Evolutionary conservation across 2,113 vertebrate species (phyloP), one percentile per base, ranked within the genome.

Genomic region (Corvus hawaiiensis): DNA sequence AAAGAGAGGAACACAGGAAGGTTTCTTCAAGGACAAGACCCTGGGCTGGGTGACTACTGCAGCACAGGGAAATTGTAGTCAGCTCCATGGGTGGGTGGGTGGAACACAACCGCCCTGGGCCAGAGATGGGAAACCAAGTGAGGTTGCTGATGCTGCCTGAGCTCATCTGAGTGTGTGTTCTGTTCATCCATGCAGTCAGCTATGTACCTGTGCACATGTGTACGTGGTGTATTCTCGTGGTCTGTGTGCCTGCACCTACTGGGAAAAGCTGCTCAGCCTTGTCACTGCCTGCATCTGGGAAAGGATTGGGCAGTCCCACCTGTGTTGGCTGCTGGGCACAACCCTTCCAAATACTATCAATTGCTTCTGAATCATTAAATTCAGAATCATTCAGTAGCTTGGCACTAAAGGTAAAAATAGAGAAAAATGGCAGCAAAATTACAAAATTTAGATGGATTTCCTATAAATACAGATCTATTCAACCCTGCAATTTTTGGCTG

Each of bases 161-260:
- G 64, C 11, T 74, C 22, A 8, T 4, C 6, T 1, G 3, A 63
- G 18, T 15, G 22, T 26, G 1, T 23, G n/a, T 46, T 37, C 20
- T 37, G 44, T 11, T 61, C 55, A 24, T 26, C 17, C 73, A 3
- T 10, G 28, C 55, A 27, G 32, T 3, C 1, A 1, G 19, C 13
- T 10, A 1, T 37, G 27, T 1, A 18, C 12, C 1, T 17, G 9
- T 11, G 12, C 5, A 43, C 26, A 1, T 5, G 10, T 7, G 18
- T 5, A 17, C 3, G 0, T 2, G 4, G 6, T 20, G 23, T 18
- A 6, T 30, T 17, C 2, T 1, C 19, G 1, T 27, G 66, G 5
- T 72, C 21, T 13, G 9, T n/a, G 30, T 24, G 33, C 1, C 7
- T 30, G 1, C 1, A 4, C 24, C 58, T 15, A 4, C 35, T 9